These are phyloP conservation scores for Oreochromis grahami DNA, from an alignment of 2,797 vertebrate species.

Conservation along the genomic window DNA sequence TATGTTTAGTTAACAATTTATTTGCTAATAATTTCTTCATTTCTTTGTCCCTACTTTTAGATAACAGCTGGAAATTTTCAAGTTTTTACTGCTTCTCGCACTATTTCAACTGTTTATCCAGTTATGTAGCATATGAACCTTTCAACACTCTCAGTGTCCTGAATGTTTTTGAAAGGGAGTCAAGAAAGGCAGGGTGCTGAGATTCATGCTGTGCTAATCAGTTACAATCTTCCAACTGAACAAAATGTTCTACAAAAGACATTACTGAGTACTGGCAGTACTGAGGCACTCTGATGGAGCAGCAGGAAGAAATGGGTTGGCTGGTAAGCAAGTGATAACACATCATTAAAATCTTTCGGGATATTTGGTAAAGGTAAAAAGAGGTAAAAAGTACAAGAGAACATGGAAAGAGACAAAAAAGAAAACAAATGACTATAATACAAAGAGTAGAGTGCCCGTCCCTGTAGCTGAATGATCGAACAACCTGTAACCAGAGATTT, in stretches of 20 bases:
- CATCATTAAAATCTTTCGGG: no score
- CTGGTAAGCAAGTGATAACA: not conserved
- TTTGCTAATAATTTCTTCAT: no score
- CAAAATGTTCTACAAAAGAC: not conserved
- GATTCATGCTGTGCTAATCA: not conserved
- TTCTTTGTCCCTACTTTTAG: no score
- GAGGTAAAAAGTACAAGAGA: not conserved
- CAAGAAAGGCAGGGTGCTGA: not conserved
- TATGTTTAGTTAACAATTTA: no score
- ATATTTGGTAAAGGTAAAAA: not conserved
- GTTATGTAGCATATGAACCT: no score
- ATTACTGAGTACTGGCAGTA: accelerated
- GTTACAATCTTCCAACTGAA: not conserved
- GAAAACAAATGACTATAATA: accelerated
- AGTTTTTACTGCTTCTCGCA: no score
- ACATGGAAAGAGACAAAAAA: not conserved
- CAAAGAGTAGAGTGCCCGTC: not conserved
- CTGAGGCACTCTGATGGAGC: not conserved
- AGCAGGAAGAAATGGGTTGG: not conserved
- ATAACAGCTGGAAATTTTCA: no score
- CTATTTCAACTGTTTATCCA: no score
- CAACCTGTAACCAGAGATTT: slow-evolving; percentile 62
- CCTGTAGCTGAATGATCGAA: not conserved
- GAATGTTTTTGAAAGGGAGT: not conserved
- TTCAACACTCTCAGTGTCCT: not conserved